Percentiles rank a stretch among this genome's conserved stretches.
Conservation (phyloP, 1,140 invertebrate genomes). For the Heliconius congener region DNA sequence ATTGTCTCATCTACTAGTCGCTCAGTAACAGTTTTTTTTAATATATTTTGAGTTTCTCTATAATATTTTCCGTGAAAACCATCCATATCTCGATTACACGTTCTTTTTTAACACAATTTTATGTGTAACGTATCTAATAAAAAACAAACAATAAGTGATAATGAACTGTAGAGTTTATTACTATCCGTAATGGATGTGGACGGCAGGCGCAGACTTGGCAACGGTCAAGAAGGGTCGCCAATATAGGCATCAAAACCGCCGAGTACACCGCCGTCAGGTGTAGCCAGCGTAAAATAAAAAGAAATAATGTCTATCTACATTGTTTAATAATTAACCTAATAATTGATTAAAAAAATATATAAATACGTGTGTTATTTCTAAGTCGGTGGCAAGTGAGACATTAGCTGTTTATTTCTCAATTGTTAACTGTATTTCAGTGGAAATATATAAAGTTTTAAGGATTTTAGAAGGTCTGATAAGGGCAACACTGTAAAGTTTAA, state of each 20-base stretch:
- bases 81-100: too few relatives aligned
- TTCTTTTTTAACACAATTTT: too few relatives aligned
- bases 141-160: not conserved
- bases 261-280: conserved; percentile 16
- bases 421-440: too few relatives aligned
- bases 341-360: too few relatives aligned
- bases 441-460: too few relatives aligned
- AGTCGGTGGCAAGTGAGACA: not conserved
- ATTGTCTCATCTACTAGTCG: too few relatives aligned
- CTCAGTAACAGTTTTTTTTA: too few relatives aligned
- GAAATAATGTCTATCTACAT: not conserved
- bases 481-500: too few relatives aligned
- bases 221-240: conserved; percentile 13
- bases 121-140: too few relatives aligned
- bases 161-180: not conserved
- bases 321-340: not conserved
- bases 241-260: conserved; percentile 20
- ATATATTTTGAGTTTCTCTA: too few relatives aligned
- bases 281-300: not conserved
- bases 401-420: not conserved
- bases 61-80: too few relatives aligned
- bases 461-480: too few relatives aligned
- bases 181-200: not conserved
- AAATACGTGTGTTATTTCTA: not conserved
- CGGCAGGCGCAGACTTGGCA: not conserved